phyloP scores from a whole-genome alignment of 2,888 invertebrate genomes.

The Tortricodes alternella region DNA sequence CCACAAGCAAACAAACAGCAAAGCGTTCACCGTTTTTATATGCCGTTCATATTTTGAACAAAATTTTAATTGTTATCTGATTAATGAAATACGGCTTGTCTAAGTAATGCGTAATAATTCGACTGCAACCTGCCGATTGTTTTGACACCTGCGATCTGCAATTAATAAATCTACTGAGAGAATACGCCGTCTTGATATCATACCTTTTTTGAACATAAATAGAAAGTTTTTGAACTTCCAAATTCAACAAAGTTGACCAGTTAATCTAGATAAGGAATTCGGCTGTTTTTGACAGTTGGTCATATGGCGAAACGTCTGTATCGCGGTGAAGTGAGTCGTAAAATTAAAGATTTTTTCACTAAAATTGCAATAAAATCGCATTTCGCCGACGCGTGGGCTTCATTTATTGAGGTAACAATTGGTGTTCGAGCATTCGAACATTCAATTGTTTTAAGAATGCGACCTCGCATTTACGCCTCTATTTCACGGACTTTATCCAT shows the following conservation, averaged over 20 bases:
- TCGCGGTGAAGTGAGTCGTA: slow-evolving; percentile 45
- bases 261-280: not conserved
- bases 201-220: too few relatives aligned
- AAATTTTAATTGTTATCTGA: too few relatives aligned
- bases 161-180: too few relatives aligned
- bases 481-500: not conserved
- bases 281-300: slow-evolving; percentile 15
- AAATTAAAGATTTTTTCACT: slow-evolving; percentile 56
- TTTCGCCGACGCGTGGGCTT: slow-evolving; percentile 51
- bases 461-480: slow-evolving; percentile 10
- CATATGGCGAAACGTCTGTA: slow-evolving; percentile 43
- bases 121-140: too few relatives aligned
- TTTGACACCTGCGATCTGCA: too few relatives aligned
- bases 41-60: too few relatives aligned
- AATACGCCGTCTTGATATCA: too few relatives aligned
- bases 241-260: not conserved
- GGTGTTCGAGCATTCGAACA: slow-evolving; percentile 6
- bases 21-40: too few relatives aligned
- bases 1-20: too few relatives aligned
- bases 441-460: slow-evolving; percentile 20
- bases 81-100: too few relatives aligned
- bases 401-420: slow-evolving; percentile 39
- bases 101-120: too few relatives aligned
- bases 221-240: not conserved
- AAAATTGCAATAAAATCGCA: slow-evolving; percentile 47